Evolutionary conservation across 2,888 invertebrate species (phyloP).

Genomic region (Portevinia maculata): DNA sequence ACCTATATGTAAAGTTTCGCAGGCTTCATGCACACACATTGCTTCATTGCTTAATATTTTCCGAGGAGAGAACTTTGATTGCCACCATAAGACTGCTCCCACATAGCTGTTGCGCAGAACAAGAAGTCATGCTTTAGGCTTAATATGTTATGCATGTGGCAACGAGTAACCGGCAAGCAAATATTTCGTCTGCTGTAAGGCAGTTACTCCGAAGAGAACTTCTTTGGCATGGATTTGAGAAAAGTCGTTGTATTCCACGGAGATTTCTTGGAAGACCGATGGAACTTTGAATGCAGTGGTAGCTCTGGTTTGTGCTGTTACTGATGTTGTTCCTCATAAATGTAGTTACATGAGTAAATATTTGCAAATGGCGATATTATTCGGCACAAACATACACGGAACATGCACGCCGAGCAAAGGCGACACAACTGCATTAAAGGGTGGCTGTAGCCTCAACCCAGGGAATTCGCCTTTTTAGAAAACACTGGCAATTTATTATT

Average conservation of each 20-base stretch:
- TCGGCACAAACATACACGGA: constrained; percentile 62
- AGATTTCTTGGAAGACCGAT: constrained; percentile 57
- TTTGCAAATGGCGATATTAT: constrained; percentile 74
- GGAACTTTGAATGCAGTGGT: constrained; percentile 66
- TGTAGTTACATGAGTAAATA: constrained; percentile 74
- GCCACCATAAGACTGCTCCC: background rate
- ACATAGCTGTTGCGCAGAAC: constrained; percentile 60
- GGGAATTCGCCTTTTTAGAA: constrained; percentile 30
- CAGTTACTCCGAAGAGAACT: constrained; percentile 48
- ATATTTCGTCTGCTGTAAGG: constrained; percentile 47
- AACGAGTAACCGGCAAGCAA: constrained; percentile 52
- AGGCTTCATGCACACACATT: constrained; percentile 9
- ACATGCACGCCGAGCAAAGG: constrained; percentile 52
- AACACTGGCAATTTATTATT: constrained; percentile 72
- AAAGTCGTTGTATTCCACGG: constrained; percentile 29
- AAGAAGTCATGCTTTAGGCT: constrained; percentile 38
- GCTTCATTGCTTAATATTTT: constrained; percentile 14
- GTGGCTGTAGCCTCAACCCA: background rate
- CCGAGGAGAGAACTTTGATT: constrained; percentile 30
- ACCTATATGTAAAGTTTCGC: constrained; percentile 35
- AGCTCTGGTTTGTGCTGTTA: constrained; percentile 35
- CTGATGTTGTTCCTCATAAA: constrained; percentile 70
- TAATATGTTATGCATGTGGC: constrained; percentile 60
- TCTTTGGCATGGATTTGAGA: constrained; percentile 60
- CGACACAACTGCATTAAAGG: constrained; percentile 51